Percentiles rank a stretch among this genome's conserved stretches.
phyloP scores from a whole-genome alignment of 2,888 invertebrate species.

The Drosophila mulleri region DNA sequence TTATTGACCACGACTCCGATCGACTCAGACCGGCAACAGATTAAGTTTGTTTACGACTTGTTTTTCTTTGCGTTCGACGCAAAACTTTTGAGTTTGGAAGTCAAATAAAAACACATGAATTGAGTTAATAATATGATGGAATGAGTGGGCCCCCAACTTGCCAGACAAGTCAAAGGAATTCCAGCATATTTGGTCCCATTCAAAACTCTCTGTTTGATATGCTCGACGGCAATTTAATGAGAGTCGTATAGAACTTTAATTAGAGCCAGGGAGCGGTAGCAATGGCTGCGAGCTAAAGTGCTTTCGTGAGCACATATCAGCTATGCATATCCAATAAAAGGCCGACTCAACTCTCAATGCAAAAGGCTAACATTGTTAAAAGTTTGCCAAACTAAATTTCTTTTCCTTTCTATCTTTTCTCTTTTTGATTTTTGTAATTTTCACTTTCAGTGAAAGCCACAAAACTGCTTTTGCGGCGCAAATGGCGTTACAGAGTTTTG shows the following conservation, averaged over 20 bases:
- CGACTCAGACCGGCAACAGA: not conserved
- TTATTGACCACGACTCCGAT: constrained; percentile 29
- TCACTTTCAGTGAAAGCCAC: constrained; percentile 32
- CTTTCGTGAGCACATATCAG: constrained; percentile 1
- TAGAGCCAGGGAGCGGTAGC: not conserved
- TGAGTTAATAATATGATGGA: not conserved
- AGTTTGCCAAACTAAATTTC: constrained; percentile 3
- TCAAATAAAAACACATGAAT: constrained; percentile 11
- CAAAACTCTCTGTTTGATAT: not conserved
- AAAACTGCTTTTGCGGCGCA: constrained; percentile 24
- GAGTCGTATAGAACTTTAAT: not conserved
- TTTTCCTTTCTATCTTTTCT: not conserved
- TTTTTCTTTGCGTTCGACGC: not conserved
- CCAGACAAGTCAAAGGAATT: not conserved
- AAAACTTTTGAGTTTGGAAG: constrained; percentile 4
- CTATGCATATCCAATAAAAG: not conserved
- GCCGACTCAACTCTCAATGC: constrained; percentile 4
- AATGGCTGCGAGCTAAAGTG: not conserved
- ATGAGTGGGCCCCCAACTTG: no score
- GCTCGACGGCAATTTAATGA: not conserved
- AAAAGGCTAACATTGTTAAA: constrained; percentile 7
- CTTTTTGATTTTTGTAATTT: constrained; percentile 14
- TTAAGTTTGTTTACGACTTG: constrained; percentile 4
- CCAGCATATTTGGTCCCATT: not conserved
- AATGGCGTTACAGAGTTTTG: constrained; percentile 44